Conservation (phyloP, 2,113 vertebrate species). For the Cettia cetti region DNA sequence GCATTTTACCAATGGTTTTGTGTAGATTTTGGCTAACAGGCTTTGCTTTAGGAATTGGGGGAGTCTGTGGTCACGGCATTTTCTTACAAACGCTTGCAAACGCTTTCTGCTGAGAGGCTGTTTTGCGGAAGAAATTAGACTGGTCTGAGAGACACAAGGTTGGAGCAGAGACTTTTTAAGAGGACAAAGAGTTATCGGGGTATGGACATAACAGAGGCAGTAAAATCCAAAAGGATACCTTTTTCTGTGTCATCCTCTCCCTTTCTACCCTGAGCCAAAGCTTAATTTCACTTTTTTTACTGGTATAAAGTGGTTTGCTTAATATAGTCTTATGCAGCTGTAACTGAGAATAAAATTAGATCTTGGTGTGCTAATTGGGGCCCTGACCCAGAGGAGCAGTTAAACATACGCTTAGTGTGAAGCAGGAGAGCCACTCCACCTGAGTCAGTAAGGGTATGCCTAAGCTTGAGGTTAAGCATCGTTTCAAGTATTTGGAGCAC, state of each 20-base stretch:
- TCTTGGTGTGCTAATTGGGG: constrained; percentile 27
- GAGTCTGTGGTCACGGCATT: fast-evolving
- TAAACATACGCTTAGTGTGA: not conserved
- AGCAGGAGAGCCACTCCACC: not conserved
- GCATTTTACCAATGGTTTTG: not conserved
- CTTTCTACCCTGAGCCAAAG: not conserved
- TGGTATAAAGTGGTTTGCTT: not conserved
- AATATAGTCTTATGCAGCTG: constrained; percentile 7
- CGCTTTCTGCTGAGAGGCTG: not conserved
- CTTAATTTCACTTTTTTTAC: not conserved
- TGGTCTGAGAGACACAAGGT: not conserved
- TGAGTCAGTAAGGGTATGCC: not conserved
- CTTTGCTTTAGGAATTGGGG: not conserved
- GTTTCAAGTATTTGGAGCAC: not conserved
- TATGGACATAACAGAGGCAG: not conserved
- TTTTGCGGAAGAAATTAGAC: not conserved
- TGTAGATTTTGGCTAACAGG: not conserved
- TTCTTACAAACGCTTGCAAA: not conserved
- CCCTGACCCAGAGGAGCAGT: constrained; percentile 13
- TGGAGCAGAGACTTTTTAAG: not conserved
- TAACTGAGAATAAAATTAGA: constrained; percentile 40
- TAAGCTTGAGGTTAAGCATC: not conserved
- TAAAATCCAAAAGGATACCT: not conserved
- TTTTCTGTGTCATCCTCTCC: not conserved
- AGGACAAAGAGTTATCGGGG: not conserved